These are phyloP conservation scores for Probosciger aterrimus DNA, from an alignment of 2,113 vertebrate genomes.

Conservation along the genomic window DNA sequence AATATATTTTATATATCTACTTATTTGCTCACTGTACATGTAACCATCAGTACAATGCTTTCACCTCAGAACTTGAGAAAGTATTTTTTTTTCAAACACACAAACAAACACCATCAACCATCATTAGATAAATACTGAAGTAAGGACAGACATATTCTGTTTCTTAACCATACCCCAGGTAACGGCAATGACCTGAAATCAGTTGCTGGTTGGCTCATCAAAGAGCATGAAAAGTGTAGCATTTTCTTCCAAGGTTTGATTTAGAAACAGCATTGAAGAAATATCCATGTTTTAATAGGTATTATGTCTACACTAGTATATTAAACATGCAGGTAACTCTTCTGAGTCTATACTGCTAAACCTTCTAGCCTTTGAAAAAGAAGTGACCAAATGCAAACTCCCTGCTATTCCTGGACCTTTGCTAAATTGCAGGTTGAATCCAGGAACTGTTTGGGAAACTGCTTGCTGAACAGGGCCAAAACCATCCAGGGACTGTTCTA, in stretches of 20 bases:
- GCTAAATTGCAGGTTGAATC: background rate
- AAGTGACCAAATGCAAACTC: background rate
- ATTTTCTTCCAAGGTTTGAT: background rate
- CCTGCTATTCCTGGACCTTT: background rate
- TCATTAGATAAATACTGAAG: background rate
- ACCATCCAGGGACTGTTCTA: background rate
- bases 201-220: background rate
- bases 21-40: background rate
- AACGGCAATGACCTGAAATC: background rate
- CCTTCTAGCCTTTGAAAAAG: background rate
- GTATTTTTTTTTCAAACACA: background rate
- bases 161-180: background rate
- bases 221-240: background rate
- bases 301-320: background rate
- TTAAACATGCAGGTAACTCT: background rate
- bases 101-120: accelerated
- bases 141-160: background rate
- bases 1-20: background rate
- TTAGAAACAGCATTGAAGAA: background rate
- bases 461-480: background rate
- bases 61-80: background rate
- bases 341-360: background rate
- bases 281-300: accelerated
- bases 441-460: background rate
- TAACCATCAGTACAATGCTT: background rate